These are phyloP conservation scores for Homarus gammarus DNA, from an alignment of 2,888 invertebrate species.

Conservation along the genomic window DNA sequence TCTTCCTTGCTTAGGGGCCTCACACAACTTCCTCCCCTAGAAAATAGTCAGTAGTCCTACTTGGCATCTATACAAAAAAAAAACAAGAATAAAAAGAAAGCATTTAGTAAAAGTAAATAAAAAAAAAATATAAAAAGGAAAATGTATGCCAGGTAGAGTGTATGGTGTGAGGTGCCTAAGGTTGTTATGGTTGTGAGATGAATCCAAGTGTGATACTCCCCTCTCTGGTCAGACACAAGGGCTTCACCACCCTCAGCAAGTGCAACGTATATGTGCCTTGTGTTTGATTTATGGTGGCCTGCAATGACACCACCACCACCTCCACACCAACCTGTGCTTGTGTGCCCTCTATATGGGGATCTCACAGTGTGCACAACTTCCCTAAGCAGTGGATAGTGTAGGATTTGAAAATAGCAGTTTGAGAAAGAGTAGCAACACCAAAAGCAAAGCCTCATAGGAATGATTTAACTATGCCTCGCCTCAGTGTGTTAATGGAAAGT, in stretches of 20 bases:
- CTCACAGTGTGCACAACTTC: not conserved
- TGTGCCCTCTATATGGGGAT: constrained; percentile 2
- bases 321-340: constrained; percentile 19
- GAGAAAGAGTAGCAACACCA: constrained; percentile 23
- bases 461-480: constrained; percentile 7
- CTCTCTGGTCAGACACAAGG: constrained; percentile 60
- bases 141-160: constrained; percentile 47
- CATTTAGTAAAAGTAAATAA: constrained; percentile 41
- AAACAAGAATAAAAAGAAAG: constrained; percentile 24
- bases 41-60: constrained; percentile 49
- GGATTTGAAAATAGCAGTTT: constrained; percentile 1
- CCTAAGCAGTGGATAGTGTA: not conserved
- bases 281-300: constrained; percentile 43
- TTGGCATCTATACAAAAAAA: constrained; percentile 57
- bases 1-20: constrained; percentile 58
- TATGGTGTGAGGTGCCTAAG: constrained; percentile 43
- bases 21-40: constrained; percentile 47
- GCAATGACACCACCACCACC: constrained; percentile 41
- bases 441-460: not conserved
- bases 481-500: constrained; percentile 28
- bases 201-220: constrained; percentile 61
- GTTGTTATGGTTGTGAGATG: constrained; percentile 57
- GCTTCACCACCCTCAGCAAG: constrained; percentile 51
- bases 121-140: constrained; percentile 48
- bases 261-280: constrained; percentile 71